Evolutionary conservation across 2,113 vertebrate genomes (phyloP), one percentile per base, ranked within the genome.

Genomic region (Coreoperca whiteheadi): DNA sequence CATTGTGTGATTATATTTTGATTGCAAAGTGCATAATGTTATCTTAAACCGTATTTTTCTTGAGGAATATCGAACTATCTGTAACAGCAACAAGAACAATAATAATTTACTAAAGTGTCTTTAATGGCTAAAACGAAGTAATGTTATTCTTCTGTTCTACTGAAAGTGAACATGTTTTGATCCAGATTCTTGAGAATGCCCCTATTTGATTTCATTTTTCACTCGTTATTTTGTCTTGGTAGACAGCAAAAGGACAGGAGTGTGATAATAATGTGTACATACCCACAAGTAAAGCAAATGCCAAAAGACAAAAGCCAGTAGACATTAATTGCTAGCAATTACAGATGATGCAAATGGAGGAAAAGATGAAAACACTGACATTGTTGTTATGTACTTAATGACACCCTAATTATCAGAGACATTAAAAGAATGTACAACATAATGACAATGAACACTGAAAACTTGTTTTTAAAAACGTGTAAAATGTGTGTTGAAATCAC

Each of bases 1-100:
- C 50, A 67, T 54, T 79, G 80, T 91, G 86, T 78, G 70, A 64
- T 81, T 91, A 61, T 90, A 57, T 89, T 85, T 80, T 73, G 39
- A 72, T 76, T 78, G 69, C 66, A 50, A 81, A 85, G 53, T 83
- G 82, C 66, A 85, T 70, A 69, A 77, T 70, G 69, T 84, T 89
- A 85, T 57, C 64, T 83, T 71, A 10, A 80, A 83, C 30, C 2
- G 67, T 77, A 75, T 85, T 85, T 89, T 82, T 61, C 34, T 67
- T 43, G 16, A 66, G 60, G 60, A 69, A 21, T 63, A 77, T 66
- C 70, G 37, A 81, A 65, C n/a, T 64, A 6, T 88, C 75, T 90
- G 84, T 85, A 85, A 84, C 63, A 69, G n/a, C 63, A 84, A 50
- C n/a, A 73, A 67, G 43, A 81, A 76, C 51, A 48, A 37, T 32